Conservation (phyloP, 2,113 vertebrate genomes). For the Onychorhynchus coronatus region DNA sequence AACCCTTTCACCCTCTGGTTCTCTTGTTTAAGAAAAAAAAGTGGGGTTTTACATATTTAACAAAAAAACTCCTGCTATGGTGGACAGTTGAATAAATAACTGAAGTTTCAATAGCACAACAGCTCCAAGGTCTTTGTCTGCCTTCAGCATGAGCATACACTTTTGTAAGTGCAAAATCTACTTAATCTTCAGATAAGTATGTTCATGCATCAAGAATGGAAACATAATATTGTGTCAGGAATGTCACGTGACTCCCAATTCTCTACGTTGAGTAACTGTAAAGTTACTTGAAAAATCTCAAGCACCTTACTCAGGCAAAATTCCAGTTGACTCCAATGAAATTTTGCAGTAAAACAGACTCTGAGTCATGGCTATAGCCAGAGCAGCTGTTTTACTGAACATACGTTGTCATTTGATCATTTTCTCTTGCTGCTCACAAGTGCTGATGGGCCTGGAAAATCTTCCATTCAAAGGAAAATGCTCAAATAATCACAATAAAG, state of each 20-base stretch:
- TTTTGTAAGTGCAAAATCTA: slow-evolving; percentile 19
- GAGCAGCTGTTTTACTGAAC: slow-evolving; percentile 7
- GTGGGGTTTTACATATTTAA: slow-evolving; percentile 49
- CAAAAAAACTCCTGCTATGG: slow-evolving; percentile 40
- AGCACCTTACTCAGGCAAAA: slow-evolving; percentile 36
- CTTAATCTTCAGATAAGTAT: slow-evolving; percentile 33
- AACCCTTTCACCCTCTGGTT: slow-evolving; percentile 69
- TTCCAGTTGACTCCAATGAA: slow-evolving; percentile 30
- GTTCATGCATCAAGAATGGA: slow-evolving; percentile 20
- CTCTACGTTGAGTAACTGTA: slow-evolving; percentile 23
- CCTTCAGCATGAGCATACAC: slow-evolving; percentile 2
- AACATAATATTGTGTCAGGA: slow-evolving; percentile 47
- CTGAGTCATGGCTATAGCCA: background rate
- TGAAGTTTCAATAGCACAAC: slow-evolving; percentile 21
- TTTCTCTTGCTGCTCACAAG: background rate
- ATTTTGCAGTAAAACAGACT: background rate
- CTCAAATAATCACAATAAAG: background rate
- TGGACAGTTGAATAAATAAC: slow-evolving; percentile 56
- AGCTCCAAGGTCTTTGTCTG: slow-evolving; percentile 33
- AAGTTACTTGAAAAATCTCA: slow-evolving; percentile 28
- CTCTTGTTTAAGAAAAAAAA: slow-evolving; percentile 48
- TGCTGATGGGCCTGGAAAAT: background rate
- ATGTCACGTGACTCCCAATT: background rate
- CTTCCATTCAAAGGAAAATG: background rate
- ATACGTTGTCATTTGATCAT: background rate